These are phyloP conservation scores for Adrianichthys oophorus DNA, from an alignment of 2,797 vertebrate genomes.

Conservation along the genomic window DNA sequence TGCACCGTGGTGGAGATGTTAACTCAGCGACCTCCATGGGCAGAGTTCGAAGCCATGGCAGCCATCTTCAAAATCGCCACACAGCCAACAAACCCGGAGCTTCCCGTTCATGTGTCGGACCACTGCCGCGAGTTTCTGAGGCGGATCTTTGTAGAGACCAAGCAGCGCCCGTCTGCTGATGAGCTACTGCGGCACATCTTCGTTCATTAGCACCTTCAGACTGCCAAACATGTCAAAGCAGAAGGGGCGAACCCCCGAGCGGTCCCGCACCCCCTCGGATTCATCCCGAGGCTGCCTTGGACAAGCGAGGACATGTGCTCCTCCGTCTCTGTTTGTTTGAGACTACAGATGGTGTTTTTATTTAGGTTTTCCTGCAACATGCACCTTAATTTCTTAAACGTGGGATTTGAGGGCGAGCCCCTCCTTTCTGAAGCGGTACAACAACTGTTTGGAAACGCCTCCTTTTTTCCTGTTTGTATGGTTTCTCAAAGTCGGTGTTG, in stretches of 20 bases:
- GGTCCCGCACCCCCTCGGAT: not conserved
- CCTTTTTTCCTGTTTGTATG: slow-evolving; percentile 52
- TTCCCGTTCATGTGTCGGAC: slow-evolving; percentile 93
- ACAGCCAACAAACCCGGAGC: slow-evolving; percentile 94
- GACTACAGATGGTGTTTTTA: slow-evolving; percentile 42
- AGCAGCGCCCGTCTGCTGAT: slow-evolving; percentile 92
- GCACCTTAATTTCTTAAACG: slow-evolving; percentile 85
- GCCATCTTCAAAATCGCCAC: slow-evolving; percentile 99
- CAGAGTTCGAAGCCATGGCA: slow-evolving; percentile 98
- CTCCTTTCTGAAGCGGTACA: slow-evolving; percentile 64
- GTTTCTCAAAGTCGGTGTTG: slow-evolving; percentile 42
- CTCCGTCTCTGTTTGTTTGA: slow-evolving; percentile 52
- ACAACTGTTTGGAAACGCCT: slow-evolving; percentile 39
- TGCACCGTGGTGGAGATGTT: slow-evolving; percentile 99
- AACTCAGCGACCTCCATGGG: slow-evolving; percentile 97
- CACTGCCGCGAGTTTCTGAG: slow-evolving; percentile 95
- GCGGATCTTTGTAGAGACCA: slow-evolving; percentile 95
- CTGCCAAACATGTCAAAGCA: slow-evolving; percentile 51
- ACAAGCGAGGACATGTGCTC: not conserved
- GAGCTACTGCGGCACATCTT: slow-evolving; percentile 95
- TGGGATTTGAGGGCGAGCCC: slow-evolving; percentile 77
- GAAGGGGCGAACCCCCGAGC: slow-evolving; percentile 21
- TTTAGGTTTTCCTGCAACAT: slow-evolving; percentile 68
- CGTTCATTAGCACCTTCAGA: slow-evolving; percentile 83
- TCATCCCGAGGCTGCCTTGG: too few relatives aligned